Evolutionary conservation across 1,140 invertebrate species (phyloP).

Genomic region (Ips nitidus): DNA sequence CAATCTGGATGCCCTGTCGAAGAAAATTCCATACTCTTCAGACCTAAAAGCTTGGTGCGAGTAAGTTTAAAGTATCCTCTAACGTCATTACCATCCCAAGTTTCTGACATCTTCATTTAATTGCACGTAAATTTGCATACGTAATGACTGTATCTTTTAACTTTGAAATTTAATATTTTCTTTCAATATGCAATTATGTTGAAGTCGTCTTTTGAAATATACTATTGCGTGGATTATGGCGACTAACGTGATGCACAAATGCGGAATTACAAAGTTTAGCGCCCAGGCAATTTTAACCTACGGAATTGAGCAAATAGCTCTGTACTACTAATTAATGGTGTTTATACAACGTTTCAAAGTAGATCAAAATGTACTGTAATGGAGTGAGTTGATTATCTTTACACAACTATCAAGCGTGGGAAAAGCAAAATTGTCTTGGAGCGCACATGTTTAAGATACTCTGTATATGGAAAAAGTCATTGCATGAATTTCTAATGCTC

Average conservation of each 20-base stretch:
- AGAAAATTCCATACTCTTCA: too few relatives aligned
- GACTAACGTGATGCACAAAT: neutral
- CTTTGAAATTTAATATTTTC: slow-evolving; percentile 28
- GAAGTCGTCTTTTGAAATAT: neutral
- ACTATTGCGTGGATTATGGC: slow-evolving; percentile 7
- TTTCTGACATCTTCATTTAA: slow-evolving; percentile 31
- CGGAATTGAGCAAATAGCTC: neutral
- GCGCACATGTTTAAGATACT: slow-evolving; percentile 1
- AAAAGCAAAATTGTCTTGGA: neutral
- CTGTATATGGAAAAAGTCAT: slow-evolving; percentile 9
- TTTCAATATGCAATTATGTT: slow-evolving; percentile 17
- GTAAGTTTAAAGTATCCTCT: slow-evolving; percentile 29
- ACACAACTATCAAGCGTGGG: neutral
- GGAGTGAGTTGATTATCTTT: neutral
- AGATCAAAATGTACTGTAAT: neutral
- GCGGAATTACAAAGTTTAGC: neutral
- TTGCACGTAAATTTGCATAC: slow-evolving; percentile 30
- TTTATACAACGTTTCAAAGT: neutral
- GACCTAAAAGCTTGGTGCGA: slow-evolving; percentile 6
- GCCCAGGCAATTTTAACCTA: neutral
- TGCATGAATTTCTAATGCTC: slow-evolving; percentile 10
- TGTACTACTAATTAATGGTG: neutral
- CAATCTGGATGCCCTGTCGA: too few relatives aligned
- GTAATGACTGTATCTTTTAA: slow-evolving; percentile 24
- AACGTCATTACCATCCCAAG: slow-evolving; percentile 22